These are phyloP conservation scores for Antitype chi DNA, from an alignment of 2,888 invertebrate genomes.

Conservation along the genomic window DNA sequence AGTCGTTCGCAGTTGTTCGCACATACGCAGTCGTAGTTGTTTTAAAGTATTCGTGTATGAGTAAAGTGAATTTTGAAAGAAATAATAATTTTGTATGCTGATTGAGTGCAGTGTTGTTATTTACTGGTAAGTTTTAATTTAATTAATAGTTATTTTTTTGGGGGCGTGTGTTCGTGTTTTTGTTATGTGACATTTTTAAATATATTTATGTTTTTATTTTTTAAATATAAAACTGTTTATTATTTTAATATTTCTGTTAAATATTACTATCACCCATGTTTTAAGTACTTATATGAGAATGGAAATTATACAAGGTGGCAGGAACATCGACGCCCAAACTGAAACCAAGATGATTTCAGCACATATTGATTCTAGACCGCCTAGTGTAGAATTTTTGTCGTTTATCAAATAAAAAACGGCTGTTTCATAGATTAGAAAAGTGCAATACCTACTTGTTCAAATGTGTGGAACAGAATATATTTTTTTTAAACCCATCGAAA, in stretches of 20 bases:
- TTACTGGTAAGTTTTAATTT: conserved; percentile 45
- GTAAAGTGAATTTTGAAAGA: background rate
- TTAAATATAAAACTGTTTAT: background rate
- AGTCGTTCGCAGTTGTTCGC: background rate
- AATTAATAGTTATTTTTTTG: background rate
- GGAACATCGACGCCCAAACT: too few relatives aligned
- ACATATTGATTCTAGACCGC: too few relatives aligned
- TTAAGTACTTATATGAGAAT: background rate
- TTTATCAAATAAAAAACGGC: too few relatives aligned
- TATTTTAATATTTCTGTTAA: background rate
- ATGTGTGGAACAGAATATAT: too few relatives aligned
- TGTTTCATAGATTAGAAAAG: too few relatives aligned
- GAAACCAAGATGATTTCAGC: too few relatives aligned
- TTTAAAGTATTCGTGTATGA: conserved; percentile 21
- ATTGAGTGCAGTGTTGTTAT: conserved; percentile 34
- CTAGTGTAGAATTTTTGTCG: too few relatives aligned
- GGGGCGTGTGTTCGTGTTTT: background rate
- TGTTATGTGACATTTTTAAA: background rate
- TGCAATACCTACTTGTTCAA: too few relatives aligned
- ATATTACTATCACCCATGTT: background rate
- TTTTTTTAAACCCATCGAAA: too few relatives aligned
- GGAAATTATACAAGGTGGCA: background rate
- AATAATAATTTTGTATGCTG: conserved; percentile 10
- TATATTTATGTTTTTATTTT: background rate
- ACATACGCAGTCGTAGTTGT: conserved; percentile 9